Percentiles rank a stretch among this genome's conserved stretches.
These are phyloP conservation scores for Zosterops pallidus DNA, from an alignment of 2,113 vertebrate species.

Conservation along the genomic window DNA sequence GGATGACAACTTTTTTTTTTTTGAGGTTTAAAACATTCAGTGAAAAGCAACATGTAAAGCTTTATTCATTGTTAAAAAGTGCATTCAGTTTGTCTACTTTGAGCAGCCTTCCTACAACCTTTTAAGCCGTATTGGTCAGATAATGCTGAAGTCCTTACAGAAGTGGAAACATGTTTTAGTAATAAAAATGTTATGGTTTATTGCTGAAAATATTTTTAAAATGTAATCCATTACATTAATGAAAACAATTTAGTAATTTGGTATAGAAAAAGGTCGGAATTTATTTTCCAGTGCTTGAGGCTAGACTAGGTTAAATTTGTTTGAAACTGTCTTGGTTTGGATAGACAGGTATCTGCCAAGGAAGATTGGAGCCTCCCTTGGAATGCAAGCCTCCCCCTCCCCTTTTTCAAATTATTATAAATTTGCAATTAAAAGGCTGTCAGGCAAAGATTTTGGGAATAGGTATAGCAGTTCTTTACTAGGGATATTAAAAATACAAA, in stretches of 20 bases:
- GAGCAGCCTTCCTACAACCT: neutral
- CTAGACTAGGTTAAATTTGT: neutral
- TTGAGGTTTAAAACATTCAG: neutral
- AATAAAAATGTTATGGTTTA: neutral
- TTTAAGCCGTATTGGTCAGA: neutral
- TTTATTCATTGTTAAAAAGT: neutral
- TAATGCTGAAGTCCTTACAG: neutral
- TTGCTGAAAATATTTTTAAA: neutral
- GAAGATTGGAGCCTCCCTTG: too few species aligned
- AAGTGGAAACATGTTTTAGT: neutral
- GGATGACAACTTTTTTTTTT: neutral
- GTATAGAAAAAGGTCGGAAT: neutral
- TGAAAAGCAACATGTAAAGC: neutral
- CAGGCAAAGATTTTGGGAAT: too few species aligned
- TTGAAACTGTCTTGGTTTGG: neutral
- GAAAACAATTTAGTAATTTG: neutral
- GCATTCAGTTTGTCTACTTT: fast-evolving
- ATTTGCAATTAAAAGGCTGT: too few species aligned
- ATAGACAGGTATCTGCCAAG: too few species aligned
- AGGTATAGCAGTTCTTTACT: too few species aligned
- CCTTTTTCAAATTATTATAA: too few species aligned
- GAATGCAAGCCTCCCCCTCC: too few species aligned
- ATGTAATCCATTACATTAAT: neutral
- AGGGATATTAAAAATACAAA: too few species aligned
- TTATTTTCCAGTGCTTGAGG: neutral